Conservation (phyloP, 2,888 invertebrate genomes). For the Apotomis betuletana region DNA sequence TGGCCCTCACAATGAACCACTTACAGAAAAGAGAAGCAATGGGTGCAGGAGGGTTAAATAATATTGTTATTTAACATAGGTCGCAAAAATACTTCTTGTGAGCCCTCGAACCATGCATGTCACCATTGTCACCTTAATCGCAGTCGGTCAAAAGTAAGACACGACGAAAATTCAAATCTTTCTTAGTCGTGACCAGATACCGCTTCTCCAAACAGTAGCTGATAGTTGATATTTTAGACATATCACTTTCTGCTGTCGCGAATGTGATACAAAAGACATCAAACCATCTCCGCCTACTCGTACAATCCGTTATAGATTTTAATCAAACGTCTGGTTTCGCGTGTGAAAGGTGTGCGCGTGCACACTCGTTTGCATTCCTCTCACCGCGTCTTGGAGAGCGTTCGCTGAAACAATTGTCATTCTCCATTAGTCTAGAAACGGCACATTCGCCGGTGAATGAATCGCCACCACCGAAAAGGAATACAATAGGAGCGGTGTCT, state of each 20-base stretch:
- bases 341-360: conserved; percentile 58
- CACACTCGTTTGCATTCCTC: conserved; percentile 71
- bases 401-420: conserved; percentile 67
- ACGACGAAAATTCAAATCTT: too few species aligned
- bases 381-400: conserved; percentile 71
- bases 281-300: background rate
- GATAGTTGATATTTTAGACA: background rate
- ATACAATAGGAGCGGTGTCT: conserved; percentile 26
- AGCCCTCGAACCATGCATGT: too few species aligned
- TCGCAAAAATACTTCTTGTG: too few species aligned
- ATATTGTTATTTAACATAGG: too few species aligned
- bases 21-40: too few species aligned
- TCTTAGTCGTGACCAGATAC: background rate
- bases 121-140: too few species aligned
- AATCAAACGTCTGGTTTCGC: conserved; percentile 51
- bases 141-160: too few species aligned
- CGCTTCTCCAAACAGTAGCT: background rate
- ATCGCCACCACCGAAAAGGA: background rate
- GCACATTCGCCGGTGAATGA: too few species aligned
- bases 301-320: conserved; percentile 43
- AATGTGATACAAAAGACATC: background rate
- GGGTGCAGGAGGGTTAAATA: too few species aligned
- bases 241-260: background rate
- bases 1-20: too few species aligned
- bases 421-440: conserved; percentile 62